A percentile compares a stretch with the other conserved stretches of the same genome.
Evolutionary conservation across 1,140 invertebrate genomes (phyloP).

Genomic region (Wasmannia auropunctata): DNA sequence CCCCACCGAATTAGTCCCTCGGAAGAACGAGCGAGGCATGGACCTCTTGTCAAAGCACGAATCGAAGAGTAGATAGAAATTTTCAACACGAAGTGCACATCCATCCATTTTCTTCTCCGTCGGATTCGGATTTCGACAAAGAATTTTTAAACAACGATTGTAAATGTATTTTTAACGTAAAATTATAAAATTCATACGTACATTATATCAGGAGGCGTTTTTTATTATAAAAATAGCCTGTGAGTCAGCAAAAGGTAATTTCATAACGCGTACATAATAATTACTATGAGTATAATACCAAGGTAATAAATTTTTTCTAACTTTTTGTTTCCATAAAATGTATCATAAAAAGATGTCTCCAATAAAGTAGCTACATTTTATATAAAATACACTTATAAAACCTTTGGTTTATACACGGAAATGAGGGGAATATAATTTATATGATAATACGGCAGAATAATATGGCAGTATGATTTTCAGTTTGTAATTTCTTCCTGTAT

Average conservation of each 20-base stretch:
- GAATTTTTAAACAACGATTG: background rate
- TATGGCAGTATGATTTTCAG: background rate
- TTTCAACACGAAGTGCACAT: background rate
- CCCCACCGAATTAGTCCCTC: conserved; percentile 5
- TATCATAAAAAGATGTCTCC: background rate
- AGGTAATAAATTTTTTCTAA: background rate
- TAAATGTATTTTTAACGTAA: background rate
- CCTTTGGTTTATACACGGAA: background rate
- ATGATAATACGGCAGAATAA: conserved; percentile 8
- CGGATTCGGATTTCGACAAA: background rate
- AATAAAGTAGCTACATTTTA: background rate
- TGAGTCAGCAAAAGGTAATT: background rate
- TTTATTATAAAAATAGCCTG: background rate
- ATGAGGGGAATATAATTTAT: conserved; percentile 13
- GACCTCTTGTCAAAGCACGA: background rate
- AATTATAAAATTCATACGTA: background rate
- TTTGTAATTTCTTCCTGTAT: background rate
- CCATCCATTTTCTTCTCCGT: background rate
- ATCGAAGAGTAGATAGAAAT: conserved; percentile 14
- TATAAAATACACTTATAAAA: background rate
- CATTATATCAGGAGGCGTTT: background rate
- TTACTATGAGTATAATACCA: background rate
- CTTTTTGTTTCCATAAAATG: background rate
- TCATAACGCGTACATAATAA: background rate
- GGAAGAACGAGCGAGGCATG: background rate